phyloP scores from a whole-genome alignment of 2,888 invertebrate species.

The Chrysomela aeneicollis region DNA sequence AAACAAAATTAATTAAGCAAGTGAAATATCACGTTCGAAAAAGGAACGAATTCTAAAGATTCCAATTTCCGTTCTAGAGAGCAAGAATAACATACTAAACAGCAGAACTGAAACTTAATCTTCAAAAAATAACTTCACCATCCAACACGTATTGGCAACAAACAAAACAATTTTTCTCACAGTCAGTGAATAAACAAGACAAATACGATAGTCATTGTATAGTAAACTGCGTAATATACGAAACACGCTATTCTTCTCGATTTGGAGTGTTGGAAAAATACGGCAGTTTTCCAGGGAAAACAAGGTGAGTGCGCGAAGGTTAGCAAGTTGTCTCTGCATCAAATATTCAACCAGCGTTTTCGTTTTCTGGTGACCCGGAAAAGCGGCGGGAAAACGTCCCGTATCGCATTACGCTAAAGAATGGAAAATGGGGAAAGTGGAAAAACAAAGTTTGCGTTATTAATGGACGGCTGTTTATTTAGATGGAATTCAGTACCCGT shows the following conservation, averaged over 20 bases:
- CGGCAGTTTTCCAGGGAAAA: neutral
- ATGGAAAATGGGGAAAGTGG: neutral
- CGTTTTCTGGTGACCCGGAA: neutral
- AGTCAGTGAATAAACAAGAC: too few species aligned
- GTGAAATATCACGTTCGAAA: too few species aligned
- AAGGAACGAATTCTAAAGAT: too few species aligned
- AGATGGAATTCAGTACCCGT: neutral
- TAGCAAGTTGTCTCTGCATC: neutral
- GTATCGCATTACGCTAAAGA: neutral
- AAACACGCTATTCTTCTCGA: neutral
- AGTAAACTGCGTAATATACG: too few species aligned
- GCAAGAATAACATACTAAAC: too few species aligned
- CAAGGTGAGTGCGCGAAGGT: neutral
- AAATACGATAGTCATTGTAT: too few species aligned
- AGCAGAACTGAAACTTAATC: too few species aligned
- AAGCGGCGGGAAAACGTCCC: neutral
- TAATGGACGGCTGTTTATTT: conserved; percentile 1
- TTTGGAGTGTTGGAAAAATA: neutral
- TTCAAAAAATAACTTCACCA: too few species aligned
- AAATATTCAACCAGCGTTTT: neutral
- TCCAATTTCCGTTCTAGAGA: too few species aligned
- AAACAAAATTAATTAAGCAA: too few species aligned
- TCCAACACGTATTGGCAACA: too few species aligned
- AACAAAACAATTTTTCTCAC: too few species aligned
- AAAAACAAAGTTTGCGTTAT: neutral